Conservation (phyloP, 2,797 vertebrate species). For the Pelodytes ibericus region DNA sequence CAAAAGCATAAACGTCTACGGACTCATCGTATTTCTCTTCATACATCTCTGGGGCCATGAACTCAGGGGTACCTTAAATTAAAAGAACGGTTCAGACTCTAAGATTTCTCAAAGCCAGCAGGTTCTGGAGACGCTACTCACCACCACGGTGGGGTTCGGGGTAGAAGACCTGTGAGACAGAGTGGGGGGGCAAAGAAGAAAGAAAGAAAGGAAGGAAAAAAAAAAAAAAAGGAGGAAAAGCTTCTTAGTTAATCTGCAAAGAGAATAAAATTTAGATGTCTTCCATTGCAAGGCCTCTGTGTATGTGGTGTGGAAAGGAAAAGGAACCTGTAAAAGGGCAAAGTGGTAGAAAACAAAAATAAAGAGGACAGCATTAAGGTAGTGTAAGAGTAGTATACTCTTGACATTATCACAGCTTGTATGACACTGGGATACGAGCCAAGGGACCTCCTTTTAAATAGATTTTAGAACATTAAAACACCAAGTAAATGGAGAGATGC, state of each 20-base stretch:
- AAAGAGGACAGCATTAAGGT: background rate
- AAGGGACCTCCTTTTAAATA: background rate
- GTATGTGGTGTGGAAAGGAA: slow-evolving; percentile 29
- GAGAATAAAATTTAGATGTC: slow-evolving; percentile 74
- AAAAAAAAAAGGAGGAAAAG: slow-evolving; percentile 78
- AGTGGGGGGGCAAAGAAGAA: slow-evolving; percentile 74
- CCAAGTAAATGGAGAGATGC: slow-evolving; percentile 60
- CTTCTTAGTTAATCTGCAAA: slow-evolving; percentile 86
- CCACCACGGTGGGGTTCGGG: slow-evolving; percentile 63
- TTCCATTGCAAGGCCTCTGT: slow-evolving; percentile 88
- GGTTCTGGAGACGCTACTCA: slow-evolving; percentile 71
- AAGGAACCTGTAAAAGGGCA: background rate
- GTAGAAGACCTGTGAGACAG: slow-evolving; percentile 68
- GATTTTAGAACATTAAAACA: slow-evolving; percentile 44
- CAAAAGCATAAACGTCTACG: slow-evolving; percentile 98
- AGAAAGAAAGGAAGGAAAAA: no score
- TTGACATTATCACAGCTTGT: background rate
- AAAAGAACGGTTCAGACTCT: slow-evolving; percentile 98
- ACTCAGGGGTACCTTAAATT: slow-evolving; percentile 99
- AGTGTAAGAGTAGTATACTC: background rate
- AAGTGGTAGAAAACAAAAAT: background rate
- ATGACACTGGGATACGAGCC: background rate
- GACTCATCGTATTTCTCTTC: slow-evolving; percentile 99
- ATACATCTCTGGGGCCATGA: slow-evolving; percentile 99
- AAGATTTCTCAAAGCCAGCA: slow-evolving; percentile 79